phyloP scores from a whole-genome alignment of 2,797 vertebrate species.

The Crenichthys baileyi region DNA sequence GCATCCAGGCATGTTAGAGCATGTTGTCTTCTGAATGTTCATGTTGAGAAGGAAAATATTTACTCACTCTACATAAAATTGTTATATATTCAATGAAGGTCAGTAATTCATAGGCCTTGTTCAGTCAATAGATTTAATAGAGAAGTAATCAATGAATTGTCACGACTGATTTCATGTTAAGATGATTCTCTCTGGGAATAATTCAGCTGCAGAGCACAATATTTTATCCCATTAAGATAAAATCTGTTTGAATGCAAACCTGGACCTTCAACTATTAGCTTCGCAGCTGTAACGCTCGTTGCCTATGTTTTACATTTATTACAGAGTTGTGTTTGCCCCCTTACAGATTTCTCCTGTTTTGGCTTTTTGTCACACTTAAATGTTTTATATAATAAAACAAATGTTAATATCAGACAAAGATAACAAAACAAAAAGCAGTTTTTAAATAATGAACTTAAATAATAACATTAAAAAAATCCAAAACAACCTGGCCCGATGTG shows the following conservation, averaged over 20 bases:
- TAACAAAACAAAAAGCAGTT: too few relatives aligned
- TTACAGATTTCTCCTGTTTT: too few relatives aligned
- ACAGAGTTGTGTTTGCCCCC: too few relatives aligned
- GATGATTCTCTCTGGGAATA: constrained; percentile 66
- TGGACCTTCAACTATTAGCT: constrained; percentile 19
- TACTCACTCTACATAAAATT: not conserved
- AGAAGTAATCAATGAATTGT: constrained; percentile 82
- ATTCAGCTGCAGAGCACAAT: constrained; percentile 54
- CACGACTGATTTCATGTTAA: constrained; percentile 84
- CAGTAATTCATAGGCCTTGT: constrained; percentile 20
- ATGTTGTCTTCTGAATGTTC: too few relatives aligned
- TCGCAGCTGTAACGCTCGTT: not conserved
- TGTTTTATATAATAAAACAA: too few relatives aligned
- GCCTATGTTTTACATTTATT: too few relatives aligned
- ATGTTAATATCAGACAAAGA: too few relatives aligned
- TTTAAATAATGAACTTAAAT: too few relatives aligned
- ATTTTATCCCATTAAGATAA: constrained; percentile 65
- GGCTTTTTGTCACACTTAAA: too few relatives aligned
- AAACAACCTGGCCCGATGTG: not conserved
- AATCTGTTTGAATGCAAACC: constrained; percentile 45
- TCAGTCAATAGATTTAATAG: constrained; percentile 62
- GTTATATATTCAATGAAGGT: not conserved
- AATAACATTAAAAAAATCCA: not conserved
- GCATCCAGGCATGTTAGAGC: constrained; percentile 83
- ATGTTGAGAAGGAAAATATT: too few relatives aligned